Conservation (phyloP, 1,140 invertebrate genomes). For the Elymnias hypermnestra region DNA sequence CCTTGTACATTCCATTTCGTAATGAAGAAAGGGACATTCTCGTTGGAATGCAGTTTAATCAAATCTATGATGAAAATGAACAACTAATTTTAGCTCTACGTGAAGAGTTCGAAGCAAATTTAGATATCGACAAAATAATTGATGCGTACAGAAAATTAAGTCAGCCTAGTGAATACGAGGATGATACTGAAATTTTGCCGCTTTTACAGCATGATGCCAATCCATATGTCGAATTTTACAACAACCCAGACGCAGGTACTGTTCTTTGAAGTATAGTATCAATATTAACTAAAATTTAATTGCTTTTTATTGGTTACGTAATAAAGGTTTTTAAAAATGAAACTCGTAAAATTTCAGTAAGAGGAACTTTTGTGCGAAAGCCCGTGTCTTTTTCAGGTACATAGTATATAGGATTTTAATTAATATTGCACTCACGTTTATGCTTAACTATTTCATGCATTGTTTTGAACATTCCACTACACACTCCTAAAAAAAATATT, state of each 20-base stretch:
- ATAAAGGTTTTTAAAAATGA: too few relatives aligned
- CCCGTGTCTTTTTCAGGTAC: too few relatives aligned
- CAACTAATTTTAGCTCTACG: conserved; percentile 1
- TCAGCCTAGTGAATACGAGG: conserved; percentile 1
- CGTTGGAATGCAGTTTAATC: not conserved
- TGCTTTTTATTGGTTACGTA: too few relatives aligned
- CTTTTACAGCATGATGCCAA: not conserved
- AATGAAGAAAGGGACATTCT: conserved; percentile 30
- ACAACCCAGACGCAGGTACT: conserved; percentile 2
- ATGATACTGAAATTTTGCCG: not conserved
- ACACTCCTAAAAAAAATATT: too few relatives aligned
- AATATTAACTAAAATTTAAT: too few relatives aligned
- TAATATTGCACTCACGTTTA: too few relatives aligned
- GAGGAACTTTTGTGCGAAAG: too few relatives aligned
- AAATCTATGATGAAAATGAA: conserved; percentile 6
- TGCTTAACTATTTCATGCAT: too few relatives aligned
- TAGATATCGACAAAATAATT: conserved; percentile 1
- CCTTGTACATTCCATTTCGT: conserved; percentile 39
- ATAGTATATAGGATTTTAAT: too few relatives aligned
- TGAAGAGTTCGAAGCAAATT: conserved; percentile 1
- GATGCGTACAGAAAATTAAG: not conserved
- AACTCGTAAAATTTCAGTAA: too few relatives aligned
- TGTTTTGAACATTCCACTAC: too few relatives aligned
- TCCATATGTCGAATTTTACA: not conserved
- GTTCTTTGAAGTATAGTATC: conserved; percentile 1